Evolutionary conservation across 2,888 invertebrate genomes (phyloP).

Genomic region (Ectropis crepuscularia): DNA sequence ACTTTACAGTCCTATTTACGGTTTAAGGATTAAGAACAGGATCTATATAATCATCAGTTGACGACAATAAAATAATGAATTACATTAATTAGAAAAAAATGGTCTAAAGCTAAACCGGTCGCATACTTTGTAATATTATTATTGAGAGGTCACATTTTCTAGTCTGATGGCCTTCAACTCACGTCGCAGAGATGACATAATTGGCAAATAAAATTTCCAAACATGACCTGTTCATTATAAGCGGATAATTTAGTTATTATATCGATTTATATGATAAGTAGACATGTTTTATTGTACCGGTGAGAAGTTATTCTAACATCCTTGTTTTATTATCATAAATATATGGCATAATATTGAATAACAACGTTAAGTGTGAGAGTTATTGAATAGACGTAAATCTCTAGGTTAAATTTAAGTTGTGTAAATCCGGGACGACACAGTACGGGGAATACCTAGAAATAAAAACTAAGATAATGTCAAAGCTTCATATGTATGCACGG

Average conservation of each 20-base stretch:
- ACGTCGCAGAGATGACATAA: conserved; percentile 19
- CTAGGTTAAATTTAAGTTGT: not conserved
- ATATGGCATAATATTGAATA: not conserved
- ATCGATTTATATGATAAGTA: conserved; percentile 30
- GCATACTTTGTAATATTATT: conserved; percentile 3
- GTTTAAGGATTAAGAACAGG: too few relatives aligned
- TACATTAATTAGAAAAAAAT: too few relatives aligned
- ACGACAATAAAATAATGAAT: too few relatives aligned
- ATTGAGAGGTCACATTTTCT: conserved; percentile 20
- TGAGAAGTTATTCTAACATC: conserved; percentile 7
- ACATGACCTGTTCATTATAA: not conserved
- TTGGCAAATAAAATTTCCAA: conserved; percentile 14
- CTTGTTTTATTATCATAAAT: conserved; percentile 9
- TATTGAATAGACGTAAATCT: not conserved
- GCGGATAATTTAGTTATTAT: conserved; percentile 14
- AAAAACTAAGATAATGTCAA: too few relatives aligned
- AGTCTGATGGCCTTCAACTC: conserved; percentile 22
- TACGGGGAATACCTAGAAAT: too few relatives aligned
- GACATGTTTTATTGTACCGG: conserved; percentile 1
- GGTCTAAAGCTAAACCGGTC: not conserved
- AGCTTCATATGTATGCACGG: too few relatives aligned
- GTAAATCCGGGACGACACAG: not conserved
- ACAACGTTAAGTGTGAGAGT: conserved; percentile 4
- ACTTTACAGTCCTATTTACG: too few relatives aligned
- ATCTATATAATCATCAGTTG: too few relatives aligned